These are phyloP conservation scores for Conger conger DNA, from an alignment of 2,113 vertebrate genomes.

Conservation along the genomic window DNA sequence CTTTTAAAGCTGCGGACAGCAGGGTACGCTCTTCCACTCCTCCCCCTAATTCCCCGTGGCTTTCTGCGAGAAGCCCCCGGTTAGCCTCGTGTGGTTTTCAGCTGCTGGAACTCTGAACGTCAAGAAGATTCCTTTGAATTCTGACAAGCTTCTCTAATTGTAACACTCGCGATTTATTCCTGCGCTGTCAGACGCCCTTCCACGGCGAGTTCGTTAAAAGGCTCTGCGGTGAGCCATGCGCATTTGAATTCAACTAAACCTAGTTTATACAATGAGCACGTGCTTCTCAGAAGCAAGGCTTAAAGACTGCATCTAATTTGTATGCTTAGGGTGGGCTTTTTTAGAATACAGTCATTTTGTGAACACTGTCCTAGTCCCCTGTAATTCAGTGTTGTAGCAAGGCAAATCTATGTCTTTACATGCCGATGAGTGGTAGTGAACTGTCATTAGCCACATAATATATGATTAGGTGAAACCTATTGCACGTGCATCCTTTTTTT, in stretches of 20 bases:
- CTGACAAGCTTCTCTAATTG: constrained; percentile 9
- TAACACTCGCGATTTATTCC: background rate
- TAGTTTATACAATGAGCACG: background rate
- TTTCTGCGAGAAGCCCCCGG: constrained; percentile 16
- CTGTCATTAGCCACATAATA: background rate
- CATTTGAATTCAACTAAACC: background rate
- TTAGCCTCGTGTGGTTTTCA: constrained; percentile 10
- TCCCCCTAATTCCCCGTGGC: constrained; percentile 14
- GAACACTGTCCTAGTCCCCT: background rate
- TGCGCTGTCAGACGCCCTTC: background rate
- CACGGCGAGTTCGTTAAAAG: background rate
- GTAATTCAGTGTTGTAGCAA: constrained; percentile 13
- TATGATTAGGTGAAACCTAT: background rate
- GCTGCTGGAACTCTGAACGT: background rate
- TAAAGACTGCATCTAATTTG: background rate
- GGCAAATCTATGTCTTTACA: constrained; percentile 8
- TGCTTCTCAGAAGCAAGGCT: background rate
- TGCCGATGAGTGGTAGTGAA: constrained; percentile 22
- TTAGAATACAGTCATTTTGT: constrained; percentile 1
- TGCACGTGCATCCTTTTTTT: background rate
- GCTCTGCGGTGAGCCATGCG: background rate
- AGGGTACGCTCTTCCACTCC: constrained; percentile 10
- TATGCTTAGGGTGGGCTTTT: background rate
- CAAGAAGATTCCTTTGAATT: constrained; percentile 27
- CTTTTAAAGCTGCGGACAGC: background rate